Evolutionary conservation across 2,888 invertebrate genomes (phyloP), one percentile per base, ranked within the genome.

Genomic region (Drosophila multiciliata): DNA sequence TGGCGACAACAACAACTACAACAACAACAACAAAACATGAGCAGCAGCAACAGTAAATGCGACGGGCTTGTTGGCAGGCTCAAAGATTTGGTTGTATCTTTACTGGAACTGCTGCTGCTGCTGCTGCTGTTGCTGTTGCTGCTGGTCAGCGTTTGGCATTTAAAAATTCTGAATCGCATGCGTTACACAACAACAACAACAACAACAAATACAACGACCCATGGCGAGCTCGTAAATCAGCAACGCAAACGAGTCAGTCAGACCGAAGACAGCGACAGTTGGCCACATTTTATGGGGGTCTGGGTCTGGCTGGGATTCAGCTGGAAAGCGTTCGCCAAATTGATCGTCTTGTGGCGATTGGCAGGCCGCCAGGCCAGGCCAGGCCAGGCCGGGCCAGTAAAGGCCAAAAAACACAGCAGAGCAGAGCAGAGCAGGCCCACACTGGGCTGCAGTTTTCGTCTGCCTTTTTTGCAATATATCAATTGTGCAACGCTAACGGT

Each of bases 171-270:
- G 88, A 86, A 82, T 89, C 84, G 87, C 80, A 86, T 86, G 85
- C 91, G 90, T 91, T 91, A 91, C 91, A 91, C 91, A 91, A 90
- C 66, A 66, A 73, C 64, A 72, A 33, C 33, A 33, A 33, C 29
- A 45, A 23, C 45, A 45, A 23, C 45, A 45, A 23, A 23, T 15
- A 45, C 45, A 45, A 62, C 75, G 53, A 77, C 86, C 83, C 88
- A 83, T 87, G 90, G 83, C 86, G 91, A 90, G 87, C 89, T 91
- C 91, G 90, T 91, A 91, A 91, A 91, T 91, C 91, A 91, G 83
- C 78, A 65, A 67, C 77, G 68, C 81, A 83, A 91, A 88, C 85
- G 87, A 88, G 82, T 79, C 83, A 74, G 82, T 80, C 80, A 78
- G 80, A 29, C 67, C 48, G 45, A 57, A 60, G 69, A 65, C 75